A percentile compares a stretch with the other conserved stretches of the same genome.
Conservation (phyloP, 2,797 vertebrate species). For the Thripadectes ignobilis region DNA sequence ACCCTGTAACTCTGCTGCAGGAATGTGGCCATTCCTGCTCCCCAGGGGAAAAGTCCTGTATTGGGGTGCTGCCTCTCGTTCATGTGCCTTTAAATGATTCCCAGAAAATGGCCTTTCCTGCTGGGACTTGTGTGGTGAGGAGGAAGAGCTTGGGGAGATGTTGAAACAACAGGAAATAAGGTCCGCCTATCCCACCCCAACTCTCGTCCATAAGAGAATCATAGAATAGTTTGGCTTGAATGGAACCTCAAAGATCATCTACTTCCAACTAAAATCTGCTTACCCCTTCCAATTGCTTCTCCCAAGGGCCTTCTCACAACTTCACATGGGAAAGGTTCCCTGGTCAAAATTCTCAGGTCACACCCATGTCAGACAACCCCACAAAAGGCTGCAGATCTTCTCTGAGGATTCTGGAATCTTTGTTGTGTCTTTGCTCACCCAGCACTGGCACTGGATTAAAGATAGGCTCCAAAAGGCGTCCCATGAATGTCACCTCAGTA, state of each 20-base stretch:
- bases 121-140: background rate
- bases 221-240: background rate
- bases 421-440: background rate
- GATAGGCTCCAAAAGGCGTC: fast-evolving
- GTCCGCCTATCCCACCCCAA: background rate
- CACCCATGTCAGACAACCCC: fast-evolving
- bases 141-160: background rate
- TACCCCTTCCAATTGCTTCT: background rate
- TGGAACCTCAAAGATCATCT: background rate
- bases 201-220: background rate
- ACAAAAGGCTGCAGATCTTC: background rate
- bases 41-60: background rate
- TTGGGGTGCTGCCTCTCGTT: background rate
- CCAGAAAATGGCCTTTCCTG: background rate
- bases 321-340: background rate
- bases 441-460: fast-evolving
- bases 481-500: fast-evolving
- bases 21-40: background rate
- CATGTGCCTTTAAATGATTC: background rate
- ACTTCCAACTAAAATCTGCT: background rate
- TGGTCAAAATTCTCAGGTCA: background rate
- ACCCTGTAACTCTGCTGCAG: background rate
- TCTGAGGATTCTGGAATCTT: background rate
- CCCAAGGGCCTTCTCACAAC: background rate
- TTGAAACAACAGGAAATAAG: background rate